Evolutionary conservation across 2,113 vertebrate species (phyloP).

Genomic region (Misgurnus anguillicaudatus): DNA sequence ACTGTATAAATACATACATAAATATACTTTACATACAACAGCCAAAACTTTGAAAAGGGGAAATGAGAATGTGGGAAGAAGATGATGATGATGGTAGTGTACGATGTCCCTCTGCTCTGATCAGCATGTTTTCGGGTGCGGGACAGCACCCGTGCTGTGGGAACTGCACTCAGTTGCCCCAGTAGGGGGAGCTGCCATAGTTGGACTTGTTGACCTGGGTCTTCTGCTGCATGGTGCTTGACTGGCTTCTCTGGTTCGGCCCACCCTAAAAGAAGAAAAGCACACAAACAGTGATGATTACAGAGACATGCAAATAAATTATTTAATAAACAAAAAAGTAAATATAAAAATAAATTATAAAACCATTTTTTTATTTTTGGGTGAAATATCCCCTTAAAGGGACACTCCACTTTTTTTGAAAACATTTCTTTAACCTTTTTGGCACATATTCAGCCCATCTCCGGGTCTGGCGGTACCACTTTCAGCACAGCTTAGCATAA

Average conservation of each 20-base stretch:
- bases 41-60: constrained; percentile 80
- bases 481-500: no score
- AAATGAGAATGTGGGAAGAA: constrained; percentile 71
- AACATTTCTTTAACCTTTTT: no score
- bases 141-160: constrained; percentile 35
- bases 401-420: no score
- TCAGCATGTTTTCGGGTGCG: constrained; percentile 41
- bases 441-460: no score
- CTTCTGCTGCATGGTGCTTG: constrained; percentile 96
- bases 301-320: no score
- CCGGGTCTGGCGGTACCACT: no score
- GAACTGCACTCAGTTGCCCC: constrained; percentile 83
- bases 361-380: no score
- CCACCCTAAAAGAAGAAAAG: constrained; percentile 76
- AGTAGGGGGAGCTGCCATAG: constrained; percentile 97
- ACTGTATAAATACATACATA: constrained; percentile 86
- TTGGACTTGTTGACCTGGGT: constrained; percentile 97
- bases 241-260: constrained; percentile 90
- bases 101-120: constrained; percentile 62
- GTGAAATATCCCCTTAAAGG: no score
- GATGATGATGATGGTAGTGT: constrained; percentile 67
- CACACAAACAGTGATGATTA: neutral
- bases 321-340: no score
- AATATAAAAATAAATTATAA: no score
- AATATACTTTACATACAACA: constrained; percentile 86